These are phyloP conservation scores for Arion vulgaris DNA, from an alignment of 1,140 invertebrate genomes.

Conservation along the genomic window DNA sequence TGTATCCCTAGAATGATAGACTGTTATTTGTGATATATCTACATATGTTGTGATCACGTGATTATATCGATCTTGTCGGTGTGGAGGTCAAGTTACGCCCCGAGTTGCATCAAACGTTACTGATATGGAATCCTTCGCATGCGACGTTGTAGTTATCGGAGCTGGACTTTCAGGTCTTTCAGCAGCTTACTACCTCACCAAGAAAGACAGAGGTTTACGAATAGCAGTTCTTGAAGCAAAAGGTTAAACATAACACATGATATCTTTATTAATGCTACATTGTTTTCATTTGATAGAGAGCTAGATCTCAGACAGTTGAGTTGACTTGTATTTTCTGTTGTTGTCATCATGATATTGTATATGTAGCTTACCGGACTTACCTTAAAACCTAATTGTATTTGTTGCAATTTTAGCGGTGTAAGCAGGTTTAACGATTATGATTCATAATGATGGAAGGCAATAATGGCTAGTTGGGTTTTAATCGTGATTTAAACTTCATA, in stretches of 20 bases:
- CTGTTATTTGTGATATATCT: no score
- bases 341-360: no score
- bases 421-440: no score
- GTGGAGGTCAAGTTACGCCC: slow-evolving; percentile 18
- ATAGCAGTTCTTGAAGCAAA: slow-evolving; percentile 70
- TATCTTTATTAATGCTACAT: neutral
- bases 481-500: no score
- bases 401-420: no score
- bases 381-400: no score
- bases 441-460: no score
- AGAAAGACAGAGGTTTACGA: slow-evolving; percentile 58
- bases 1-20: no score
- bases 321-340: no score
- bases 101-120: slow-evolving; percentile 1
- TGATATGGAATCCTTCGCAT: slow-evolving; percentile 48
- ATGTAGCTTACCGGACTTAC: no score
- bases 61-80: slow-evolving; percentile 8
- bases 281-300: neutral
- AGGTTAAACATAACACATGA: slow-evolving; percentile 45
- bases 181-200: slow-evolving; percentile 62
- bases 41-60: slow-evolving; percentile 16
- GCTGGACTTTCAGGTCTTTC: slow-evolving; percentile 69
- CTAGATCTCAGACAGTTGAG: neutral
- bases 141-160: slow-evolving; percentile 69
- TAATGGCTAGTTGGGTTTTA: no score